Base-by-base conservation (phyloP, 92 coral and sea anemone species). In the Zoanthus sansibaricus region DNA sequence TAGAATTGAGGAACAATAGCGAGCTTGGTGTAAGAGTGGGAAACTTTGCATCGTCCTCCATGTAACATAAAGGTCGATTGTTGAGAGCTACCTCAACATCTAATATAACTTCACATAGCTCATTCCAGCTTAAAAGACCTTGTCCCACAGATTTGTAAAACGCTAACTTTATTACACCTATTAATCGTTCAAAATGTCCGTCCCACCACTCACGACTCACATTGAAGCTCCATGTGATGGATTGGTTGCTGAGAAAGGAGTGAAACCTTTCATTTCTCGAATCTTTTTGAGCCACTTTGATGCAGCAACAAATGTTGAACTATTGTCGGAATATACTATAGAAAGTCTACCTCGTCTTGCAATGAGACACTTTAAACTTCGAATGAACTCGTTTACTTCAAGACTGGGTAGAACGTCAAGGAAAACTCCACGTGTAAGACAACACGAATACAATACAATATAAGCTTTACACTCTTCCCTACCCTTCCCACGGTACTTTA, bases 1-100 rank as follows among this genome's bases (percentile, higher is more conserved):
- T 71, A 8, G 76, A 42, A 21, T 71, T 32, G 76, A 71, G 48
- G n/a, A 71, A 71, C 76, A 71, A 46, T 17, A 71, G 76, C 76
- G 48, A 71, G 49, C 5, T 42, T 6, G 76, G 76, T 9, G 76
- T 71, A 12, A 30, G 52, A 8, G 49, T 42, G 48, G 76, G 52
- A 11, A 71, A 17, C 20, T 71, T 0, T 8, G 20, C 16, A 71
- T 71, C 76, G 6, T 71, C 76, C 49, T 31, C 76, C 48, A 71
- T 12, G 76, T 30, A 71, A 42, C n/a, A 31, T 51, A 71, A 42
- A 5, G 76, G 76, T 3, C 76, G 21, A 62, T 62, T 62, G 20
- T 62, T 62, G 3, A 62, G 21, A 13, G 77, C 17, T 9, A 37
- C 77, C 18, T 75, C 79, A 10, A 75, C 62, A 15, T 75, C 66